Percentiles rank a stretch among this genome's conserved stretches.
These are phyloP conservation scores for Alca torda DNA, from an alignment of 2,797 vertebrate species.

Conservation along the genomic window DNA sequence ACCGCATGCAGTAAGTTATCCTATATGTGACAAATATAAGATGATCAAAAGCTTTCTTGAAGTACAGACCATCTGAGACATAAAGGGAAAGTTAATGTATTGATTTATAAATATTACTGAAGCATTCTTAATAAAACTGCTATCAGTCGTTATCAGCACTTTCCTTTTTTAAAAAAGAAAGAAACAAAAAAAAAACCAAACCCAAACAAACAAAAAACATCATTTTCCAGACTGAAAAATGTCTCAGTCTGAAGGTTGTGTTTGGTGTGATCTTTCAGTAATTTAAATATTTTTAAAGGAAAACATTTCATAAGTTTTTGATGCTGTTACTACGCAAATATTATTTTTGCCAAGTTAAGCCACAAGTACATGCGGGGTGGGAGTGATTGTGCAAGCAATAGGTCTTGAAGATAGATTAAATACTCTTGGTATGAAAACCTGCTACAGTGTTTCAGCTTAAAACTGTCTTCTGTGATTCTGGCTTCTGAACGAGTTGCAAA, in stretches of 20 bases:
- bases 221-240: not conserved
- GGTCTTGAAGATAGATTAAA: constrained; percentile 4
- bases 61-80: not conserved
- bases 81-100: not conserved
- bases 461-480: not conserved
- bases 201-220: not conserved
- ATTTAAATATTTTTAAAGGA: not conserved
- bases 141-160: not conserved
- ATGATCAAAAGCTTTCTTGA: constrained; percentile 26
- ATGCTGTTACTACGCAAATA: not conserved
- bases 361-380: not conserved
- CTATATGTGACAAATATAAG: not conserved
- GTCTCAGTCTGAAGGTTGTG: not conserved
- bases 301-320: not conserved
- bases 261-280: not conserved
- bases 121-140: not conserved
- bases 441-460: not conserved
- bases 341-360: not conserved
- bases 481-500: not conserved
- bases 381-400: not conserved
- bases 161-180: not conserved
- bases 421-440: constrained; percentile 4
- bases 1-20: not conserved
- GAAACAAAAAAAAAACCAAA: not conserved
- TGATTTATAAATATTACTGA: not conserved